Evolutionary conservation across 2,113 vertebrate genomes (phyloP), one percentile per base, ranked within the genome.

Genomic region (Colaptes auratus): DNA sequence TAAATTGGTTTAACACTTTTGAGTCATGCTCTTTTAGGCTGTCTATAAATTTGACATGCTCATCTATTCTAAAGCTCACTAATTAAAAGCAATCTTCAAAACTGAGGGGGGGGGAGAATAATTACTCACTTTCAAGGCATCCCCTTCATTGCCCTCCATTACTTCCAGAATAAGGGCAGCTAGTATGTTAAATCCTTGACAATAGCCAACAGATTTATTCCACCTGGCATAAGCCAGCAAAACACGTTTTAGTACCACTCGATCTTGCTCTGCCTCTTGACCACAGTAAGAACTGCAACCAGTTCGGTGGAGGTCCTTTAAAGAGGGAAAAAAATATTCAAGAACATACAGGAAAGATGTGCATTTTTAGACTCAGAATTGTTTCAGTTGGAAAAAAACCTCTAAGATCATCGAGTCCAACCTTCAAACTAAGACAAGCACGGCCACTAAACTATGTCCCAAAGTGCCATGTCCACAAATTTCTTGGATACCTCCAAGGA

Each of bases 201-300:
- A 99, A 85, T 99, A 99, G 21, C 98, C 98, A 18, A 99, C 98
- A 58, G 97, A 97, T 95, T 99, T 99, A 94, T 99, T 99, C 98
- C 98, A 99, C 20, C 98, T 98, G 58, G 98, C 98, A 12, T 98
- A 99, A 5, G 98, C 98, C 87, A 99, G 84, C 59, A 99, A 96
- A 44, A 99, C 98, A 5, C 98, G 96, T 92, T 99, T 99, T 58
- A 99, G 31, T 21, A 98, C 98, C 42, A 99, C 98, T 76, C 98
- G 97, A 96, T 99, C 98, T 90, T 98, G 98, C 92, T 99, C 98
- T 44, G 98, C 98, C 94, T 99, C 98, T 87, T 99, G 98, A 80
- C 98, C 98, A 83, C 98, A 99, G 88, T 99, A 99, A 27, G 98
- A 98, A 86, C 98, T 99, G 89, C 98, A 99, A 77, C 98, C 98